Evolutionary conservation across 2,888 invertebrate species (phyloP), one percentile per base, ranked within the genome.

Genomic region (Acholoe squamosa): DNA sequence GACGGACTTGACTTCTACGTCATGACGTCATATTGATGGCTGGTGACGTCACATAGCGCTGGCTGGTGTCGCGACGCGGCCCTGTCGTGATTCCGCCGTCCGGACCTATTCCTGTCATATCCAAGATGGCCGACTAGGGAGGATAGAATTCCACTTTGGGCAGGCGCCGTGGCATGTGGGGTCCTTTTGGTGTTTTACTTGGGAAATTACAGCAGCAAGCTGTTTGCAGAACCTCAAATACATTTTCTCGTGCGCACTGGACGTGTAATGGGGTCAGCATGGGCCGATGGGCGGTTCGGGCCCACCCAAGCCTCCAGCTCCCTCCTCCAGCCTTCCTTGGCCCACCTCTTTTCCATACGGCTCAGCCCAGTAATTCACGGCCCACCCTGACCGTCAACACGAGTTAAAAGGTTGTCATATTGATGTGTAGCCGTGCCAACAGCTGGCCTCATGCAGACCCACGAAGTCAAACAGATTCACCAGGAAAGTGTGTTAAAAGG

Each of bases 391-490:
- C 67, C 89, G 67, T 67, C 61, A 33, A 89, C 67, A 67, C 89
- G 34, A 89, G 61, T 67, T 89, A 89, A 89, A 89, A 89, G 89
- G 33, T 43, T 89, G 61, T 89, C 61, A 56, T 67, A 67, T 67
- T 67, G 67, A 56, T 89, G 67, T 67, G 52, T 89, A 34, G 61
- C 33, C n/a, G 67, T 89, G 67, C 67, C 43, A 89, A 89, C 89
- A 89, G 89, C 43, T 56, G 89, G 67, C 19, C 61, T 67, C 34
- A 89, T 89, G 89, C 89, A 67, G 31, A 28, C n/a, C 89, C 89
- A 89, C 89, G 89, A 89, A 89, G 89, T 67, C 89, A 89, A 89
- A 89, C 89, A 89, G 61, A 89, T 67, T 89, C 89, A 67, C 54
- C 86, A 86, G 86, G 28, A 86, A 86, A 54, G 54, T 86, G 86